Evolutionary conservation across 1,140 invertebrate species (phyloP), one percentile per base, ranked within the genome.

Genomic region (Triops cancriformis): DNA sequence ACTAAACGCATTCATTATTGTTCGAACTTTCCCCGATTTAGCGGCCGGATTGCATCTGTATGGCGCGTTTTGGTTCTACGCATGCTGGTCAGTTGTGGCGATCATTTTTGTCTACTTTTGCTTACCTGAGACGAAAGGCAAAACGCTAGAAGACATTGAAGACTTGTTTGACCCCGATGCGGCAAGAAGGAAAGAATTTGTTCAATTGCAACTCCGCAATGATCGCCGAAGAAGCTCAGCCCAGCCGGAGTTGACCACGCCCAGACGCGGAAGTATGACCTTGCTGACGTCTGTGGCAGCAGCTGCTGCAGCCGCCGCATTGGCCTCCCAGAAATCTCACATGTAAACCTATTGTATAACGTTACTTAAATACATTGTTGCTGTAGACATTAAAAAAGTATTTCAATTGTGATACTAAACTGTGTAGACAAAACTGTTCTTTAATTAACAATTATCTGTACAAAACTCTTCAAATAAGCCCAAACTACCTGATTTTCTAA

Each of bases 41-140:
- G 77, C 79, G 73, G 72, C 74, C 14, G 82, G 85, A 0, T 85
- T 95, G 7, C 92, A 93, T 0, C 87, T 88, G 4, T 89, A 90
- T 80, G 87, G 81, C 14, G 80, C 80, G 11, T 82, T 81, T 77
- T 82, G 82, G 81, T 73, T 82, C 31, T 82, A 81, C 79, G 79
- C 80, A 26, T n/a, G 78, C 28, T 81, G 81, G 78, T 81, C 81
- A 14, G 41, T 82, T 26, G 79, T 80, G 6, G 82, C 86, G 43
- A 80, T 83, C 0, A 12, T 83, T 7, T 87, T 86, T 64, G 82
- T 82, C 43, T 84, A 83, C 78, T 82, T 85, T 74, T 84, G 83
- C 79, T 82, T 87, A 26, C 87, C 87, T 7, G 87, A 88, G 80
- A 88, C 87, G 7, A 87, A 87, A 81, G 85, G 85, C n/a, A 86